Percentiles rank a stretch among this genome's conserved stretches.
These are phyloP conservation scores for Latrodectus geometricus DNA, from an alignment of 1,140 invertebrate genomes.

Conservation along the genomic window DNA sequence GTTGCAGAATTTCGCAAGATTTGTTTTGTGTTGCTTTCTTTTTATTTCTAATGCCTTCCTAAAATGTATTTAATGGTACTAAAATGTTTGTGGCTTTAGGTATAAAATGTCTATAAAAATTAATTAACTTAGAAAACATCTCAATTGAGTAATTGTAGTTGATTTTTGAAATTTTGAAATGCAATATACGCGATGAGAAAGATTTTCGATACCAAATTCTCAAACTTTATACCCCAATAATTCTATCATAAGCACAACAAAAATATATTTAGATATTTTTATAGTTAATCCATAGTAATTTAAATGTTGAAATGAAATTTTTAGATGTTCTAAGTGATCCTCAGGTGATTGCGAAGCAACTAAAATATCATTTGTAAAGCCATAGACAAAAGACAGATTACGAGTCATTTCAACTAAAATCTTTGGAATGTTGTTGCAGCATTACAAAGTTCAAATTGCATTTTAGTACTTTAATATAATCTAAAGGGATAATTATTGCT, in stretches of 20 bases:
- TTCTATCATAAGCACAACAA: constrained; percentile 3
- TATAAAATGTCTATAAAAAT: too few species aligned
- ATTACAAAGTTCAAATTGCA: constrained; percentile 63
- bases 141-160: constrained; percentile 65
- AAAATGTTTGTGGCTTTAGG: too few species aligned
- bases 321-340: constrained; percentile 68
- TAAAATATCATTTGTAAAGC: constrained; percentile 63
- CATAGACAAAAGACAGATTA: neutral
- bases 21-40: too few species aligned
- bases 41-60: too few species aligned
- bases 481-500: constrained; percentile 51
- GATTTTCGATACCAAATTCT: constrained; percentile 23
- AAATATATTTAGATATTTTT: constrained; percentile 63
- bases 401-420: constrained; percentile 47
- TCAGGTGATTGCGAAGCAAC: constrained; percentile 67
- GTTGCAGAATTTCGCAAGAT: too few species aligned
- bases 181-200: constrained; percentile 17
- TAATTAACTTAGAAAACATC: too few species aligned
- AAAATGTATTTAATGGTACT: too few species aligned
- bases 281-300: constrained; percentile 65
- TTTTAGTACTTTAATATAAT: constrained; percentile 44
- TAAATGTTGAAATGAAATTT: constrained; percentile 67
- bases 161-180: constrained; percentile 64
- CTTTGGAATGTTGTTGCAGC: constrained; percentile 49
- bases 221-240: constrained; percentile 52